A percentile compares a stretch with the other conserved stretches of the same genome.
Evolutionary conservation across 2,888 invertebrate genomes (phyloP).

Genomic region (Electrophaes corylata): DNA sequence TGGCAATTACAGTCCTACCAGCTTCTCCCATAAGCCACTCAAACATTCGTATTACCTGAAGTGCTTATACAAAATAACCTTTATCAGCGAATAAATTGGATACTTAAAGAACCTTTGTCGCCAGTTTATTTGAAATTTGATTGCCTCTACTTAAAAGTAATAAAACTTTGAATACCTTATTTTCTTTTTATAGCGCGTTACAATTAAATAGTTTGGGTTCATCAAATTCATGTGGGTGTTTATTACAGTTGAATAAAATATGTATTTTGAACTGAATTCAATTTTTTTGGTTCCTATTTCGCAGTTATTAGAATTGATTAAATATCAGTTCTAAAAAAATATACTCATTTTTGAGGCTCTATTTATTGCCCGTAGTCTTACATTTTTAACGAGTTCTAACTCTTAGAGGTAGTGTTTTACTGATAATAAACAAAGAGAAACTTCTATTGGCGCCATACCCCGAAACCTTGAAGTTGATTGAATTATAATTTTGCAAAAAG

Average conservation of each 20-base stretch:
- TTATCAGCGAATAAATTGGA: constrained; percentile 26
- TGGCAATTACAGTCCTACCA: not conserved
- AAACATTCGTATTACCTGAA: constrained; percentile 1
- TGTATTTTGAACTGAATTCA: not conserved
- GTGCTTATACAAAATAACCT: constrained; percentile 20
- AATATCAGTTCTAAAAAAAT: too few relatives aligned
- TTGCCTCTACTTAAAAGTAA: constrained; percentile 15
- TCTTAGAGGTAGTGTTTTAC: too few relatives aligned
- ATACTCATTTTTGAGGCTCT: too few relatives aligned
- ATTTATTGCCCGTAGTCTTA: too few relatives aligned
- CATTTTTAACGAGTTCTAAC: too few relatives aligned
- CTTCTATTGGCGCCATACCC: too few relatives aligned
- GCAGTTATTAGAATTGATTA: too few relatives aligned
- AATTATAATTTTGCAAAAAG: too few relatives aligned
- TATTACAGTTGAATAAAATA: constrained; percentile 10
- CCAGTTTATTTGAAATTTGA: constrained; percentile 20
- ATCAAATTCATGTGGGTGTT: constrained; percentile 19
- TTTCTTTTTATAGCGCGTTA: constrained; percentile 17
- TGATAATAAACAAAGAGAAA: too few relatives aligned
- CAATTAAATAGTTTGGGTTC: constrained; percentile 17
- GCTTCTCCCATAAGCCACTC: constrained; percentile 2
- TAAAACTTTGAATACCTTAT: constrained; percentile 24
- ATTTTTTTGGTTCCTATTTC: not conserved
- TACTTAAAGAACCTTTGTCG: constrained; percentile 26
- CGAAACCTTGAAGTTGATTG: too few relatives aligned